Evolutionary conservation across 2,888 invertebrate genomes (phyloP).

Genomic region (Heterodera filipjevi): DNA sequence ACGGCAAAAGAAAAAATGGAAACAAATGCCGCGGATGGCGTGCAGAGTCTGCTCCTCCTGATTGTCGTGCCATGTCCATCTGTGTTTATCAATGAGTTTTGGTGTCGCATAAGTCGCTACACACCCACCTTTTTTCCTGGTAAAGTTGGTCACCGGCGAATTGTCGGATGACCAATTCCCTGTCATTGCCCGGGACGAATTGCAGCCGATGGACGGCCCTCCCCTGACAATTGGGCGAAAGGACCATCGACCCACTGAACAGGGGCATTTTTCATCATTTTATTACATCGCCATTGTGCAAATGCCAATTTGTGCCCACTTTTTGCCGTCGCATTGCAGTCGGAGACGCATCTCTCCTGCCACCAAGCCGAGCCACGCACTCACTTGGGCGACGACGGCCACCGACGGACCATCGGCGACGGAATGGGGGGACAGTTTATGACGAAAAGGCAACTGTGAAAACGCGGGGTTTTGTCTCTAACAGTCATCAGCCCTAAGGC

Average conservation of each 20-base stretch:
- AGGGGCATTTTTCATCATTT: not conserved
- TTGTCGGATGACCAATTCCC: not conserved
- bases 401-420: not conserved
- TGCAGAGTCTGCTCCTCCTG: slow-evolving; percentile 1
- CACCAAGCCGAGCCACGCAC: not conserved
- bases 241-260: not conserved
- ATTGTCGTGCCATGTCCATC: not conserved
- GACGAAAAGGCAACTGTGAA: not conserved
- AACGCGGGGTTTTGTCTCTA: too few relatives aligned
- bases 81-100: too few relatives aligned
- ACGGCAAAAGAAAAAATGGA: slow-evolving; percentile 1
- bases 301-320: not conserved
- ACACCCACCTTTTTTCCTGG: not conserved
- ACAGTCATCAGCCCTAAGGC: too few relatives aligned
- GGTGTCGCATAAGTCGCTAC: not conserved
- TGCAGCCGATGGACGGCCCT: not conserved
- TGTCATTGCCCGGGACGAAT: not conserved
- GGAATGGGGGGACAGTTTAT: too few relatives aligned
- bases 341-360: not conserved
- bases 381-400: not conserved
- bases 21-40: slow-evolving; percentile 3
- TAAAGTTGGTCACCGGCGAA: not conserved
- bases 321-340: not conserved
- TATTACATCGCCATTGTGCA: not conserved
- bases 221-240: not conserved